These are phyloP conservation scores for Sphinx pinastri DNA, from an alignment of 2,888 invertebrate genomes.

Conservation along the genomic window DNA sequence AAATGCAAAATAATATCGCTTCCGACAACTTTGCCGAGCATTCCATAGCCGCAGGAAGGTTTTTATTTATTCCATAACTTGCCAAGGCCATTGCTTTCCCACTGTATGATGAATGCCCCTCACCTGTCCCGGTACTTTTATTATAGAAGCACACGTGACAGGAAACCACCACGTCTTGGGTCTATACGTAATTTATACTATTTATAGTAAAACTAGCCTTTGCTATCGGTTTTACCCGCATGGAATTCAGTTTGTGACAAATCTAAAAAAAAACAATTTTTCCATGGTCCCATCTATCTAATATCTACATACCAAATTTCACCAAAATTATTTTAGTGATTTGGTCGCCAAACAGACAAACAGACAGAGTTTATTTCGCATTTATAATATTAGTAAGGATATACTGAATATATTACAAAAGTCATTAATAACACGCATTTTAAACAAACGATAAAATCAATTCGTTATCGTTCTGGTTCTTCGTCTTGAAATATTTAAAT, in stretches of 20 bases:
- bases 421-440: slow-evolving; percentile 9
- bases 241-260: no score
- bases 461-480: neutral
- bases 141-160: slow-evolving; percentile 1
- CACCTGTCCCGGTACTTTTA: slow-evolving; percentile 12
- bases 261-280: no score
- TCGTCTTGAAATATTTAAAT: neutral
- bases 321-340: no score
- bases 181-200: no score
- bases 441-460: neutral
- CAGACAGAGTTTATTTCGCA: no score
- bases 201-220: no score
- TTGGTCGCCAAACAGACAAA: no score
- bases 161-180: neutral
- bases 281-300: no score
- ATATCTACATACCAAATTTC: no score
- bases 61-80: neutral
- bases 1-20: neutral
- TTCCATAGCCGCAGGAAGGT: neutral
- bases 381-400: neutral
- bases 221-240: no score
- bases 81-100: neutral
- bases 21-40: neutral
- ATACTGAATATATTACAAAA: neutral
- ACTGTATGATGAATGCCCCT: slow-evolving; percentile 13